Evolutionary conservation across 2,113 vertebrate species (phyloP).

Genomic region (Melanocharis versteri): DNA sequence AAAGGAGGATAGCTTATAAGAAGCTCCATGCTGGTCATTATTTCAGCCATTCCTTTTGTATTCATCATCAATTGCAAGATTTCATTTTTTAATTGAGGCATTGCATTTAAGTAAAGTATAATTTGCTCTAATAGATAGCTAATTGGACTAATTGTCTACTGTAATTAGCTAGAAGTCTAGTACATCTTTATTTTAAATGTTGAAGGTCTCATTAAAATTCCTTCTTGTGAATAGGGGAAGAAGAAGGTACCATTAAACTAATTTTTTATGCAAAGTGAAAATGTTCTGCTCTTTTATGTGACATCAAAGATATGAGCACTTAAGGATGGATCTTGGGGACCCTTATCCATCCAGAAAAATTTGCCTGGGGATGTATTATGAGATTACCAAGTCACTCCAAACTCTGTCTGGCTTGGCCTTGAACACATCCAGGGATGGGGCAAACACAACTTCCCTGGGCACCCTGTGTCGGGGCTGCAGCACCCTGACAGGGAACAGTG

Average conservation of each 20-base stretch:
- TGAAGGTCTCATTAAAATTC: constrained; percentile 10
- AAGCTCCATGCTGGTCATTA: background rate
- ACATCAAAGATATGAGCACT: background rate
- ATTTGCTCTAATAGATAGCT: background rate
- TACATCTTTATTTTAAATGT: background rate
- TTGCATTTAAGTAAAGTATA: background rate
- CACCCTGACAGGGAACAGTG: background rate
- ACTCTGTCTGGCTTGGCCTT: accelerated
- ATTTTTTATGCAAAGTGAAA: background rate
- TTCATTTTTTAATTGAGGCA: background rate
- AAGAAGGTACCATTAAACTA: background rate
- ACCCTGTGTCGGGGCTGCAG: background rate
- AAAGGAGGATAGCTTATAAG: background rate
- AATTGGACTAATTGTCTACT: background rate
- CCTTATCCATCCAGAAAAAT: background rate
- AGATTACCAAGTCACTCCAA: background rate
- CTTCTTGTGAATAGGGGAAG: background rate
- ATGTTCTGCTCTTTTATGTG: background rate
- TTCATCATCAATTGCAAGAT: background rate
- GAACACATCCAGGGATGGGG: background rate
- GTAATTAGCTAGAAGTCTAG: background rate
- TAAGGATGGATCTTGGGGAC: background rate
- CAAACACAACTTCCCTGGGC: background rate
- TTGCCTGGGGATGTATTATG: background rate
- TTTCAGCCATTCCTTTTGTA: background rate